These are phyloP conservation scores for Bothrops alternatus DNA, from an alignment of 2,797 vertebrate species.

Conservation along the genomic window DNA sequence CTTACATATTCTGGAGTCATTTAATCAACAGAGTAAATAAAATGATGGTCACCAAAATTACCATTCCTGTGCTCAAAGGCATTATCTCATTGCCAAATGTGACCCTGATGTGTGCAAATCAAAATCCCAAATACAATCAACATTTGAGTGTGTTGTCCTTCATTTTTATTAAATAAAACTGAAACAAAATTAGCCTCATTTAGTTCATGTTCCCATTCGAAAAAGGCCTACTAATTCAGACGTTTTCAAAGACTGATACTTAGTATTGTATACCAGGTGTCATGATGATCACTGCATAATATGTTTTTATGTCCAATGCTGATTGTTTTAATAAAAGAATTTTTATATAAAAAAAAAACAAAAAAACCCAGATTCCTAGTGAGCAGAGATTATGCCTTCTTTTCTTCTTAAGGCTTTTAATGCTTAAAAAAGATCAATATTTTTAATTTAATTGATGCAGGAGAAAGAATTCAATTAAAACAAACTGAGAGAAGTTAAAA, in stretches of 20 bases:
- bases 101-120: not conserved
- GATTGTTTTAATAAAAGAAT: too few relatives aligned
- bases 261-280: too few relatives aligned
- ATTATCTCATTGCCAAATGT: not conserved
- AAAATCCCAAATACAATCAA: not conserved
- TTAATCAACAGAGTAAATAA: not conserved
- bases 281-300: too few relatives aligned
- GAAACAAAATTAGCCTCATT: not conserved
- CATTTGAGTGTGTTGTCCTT: not conserved
- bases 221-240: too few relatives aligned
- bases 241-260: too few relatives aligned
- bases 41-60: not conserved
- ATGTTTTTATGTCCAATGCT: too few relatives aligned
- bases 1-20: not conserved
- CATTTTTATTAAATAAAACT: not conserved
- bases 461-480: not conserved
- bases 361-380: not conserved
- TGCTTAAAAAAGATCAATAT: not conserved
- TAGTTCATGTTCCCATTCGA: not conserved
- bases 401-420: not conserved
- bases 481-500: not conserved
- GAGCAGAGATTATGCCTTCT: not conserved
- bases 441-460: conserved; percentile 8
- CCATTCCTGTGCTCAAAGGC: not conserved
- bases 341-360: too few relatives aligned